These are phyloP conservation scores for Hypocryptadius cinnamomeus DNA, from an alignment of 2,113 vertebrate genomes.

Conservation along the genomic window DNA sequence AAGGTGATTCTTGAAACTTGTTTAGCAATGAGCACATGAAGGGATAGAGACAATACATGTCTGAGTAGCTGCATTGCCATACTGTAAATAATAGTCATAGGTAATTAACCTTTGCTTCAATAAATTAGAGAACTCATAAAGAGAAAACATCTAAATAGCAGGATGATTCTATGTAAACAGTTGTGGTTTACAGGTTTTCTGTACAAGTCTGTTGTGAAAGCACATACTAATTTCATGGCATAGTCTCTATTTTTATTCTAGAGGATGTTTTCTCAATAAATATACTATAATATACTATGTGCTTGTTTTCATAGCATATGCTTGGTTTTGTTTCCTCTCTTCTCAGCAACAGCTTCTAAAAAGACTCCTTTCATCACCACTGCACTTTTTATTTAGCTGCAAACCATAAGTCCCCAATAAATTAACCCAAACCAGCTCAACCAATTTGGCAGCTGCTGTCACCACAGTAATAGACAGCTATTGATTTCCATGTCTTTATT, in stretches of 20 bases:
- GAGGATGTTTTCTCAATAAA: not conserved
- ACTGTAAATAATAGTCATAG: not conserved
- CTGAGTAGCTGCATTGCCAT: not conserved
- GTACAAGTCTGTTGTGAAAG: not conserved
- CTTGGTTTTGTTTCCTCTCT: not conserved
- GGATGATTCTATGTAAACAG: not conserved
- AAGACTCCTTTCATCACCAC: not conserved
- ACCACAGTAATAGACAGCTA: not conserved
- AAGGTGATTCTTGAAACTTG: not conserved
- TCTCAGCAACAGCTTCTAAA: not conserved
- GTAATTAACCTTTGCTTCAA: not conserved
- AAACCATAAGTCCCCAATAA: not conserved
- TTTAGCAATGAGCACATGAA: not conserved
- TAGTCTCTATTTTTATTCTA: not conserved
- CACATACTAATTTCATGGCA: not conserved
- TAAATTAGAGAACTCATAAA: not conserved
- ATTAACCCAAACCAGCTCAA: not conserved
- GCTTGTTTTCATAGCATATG: not conserved
- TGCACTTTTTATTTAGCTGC: not conserved
- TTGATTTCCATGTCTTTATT: not conserved
- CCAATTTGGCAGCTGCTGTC: not conserved
- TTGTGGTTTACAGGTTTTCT: not conserved
- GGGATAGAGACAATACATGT: not conserved
- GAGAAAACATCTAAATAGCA: not conserved
- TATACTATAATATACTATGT: not conserved